Evolutionary conservation across 2,797 vertebrate species (phyloP).

Genomic region (Eulemur coronatus): DNA sequence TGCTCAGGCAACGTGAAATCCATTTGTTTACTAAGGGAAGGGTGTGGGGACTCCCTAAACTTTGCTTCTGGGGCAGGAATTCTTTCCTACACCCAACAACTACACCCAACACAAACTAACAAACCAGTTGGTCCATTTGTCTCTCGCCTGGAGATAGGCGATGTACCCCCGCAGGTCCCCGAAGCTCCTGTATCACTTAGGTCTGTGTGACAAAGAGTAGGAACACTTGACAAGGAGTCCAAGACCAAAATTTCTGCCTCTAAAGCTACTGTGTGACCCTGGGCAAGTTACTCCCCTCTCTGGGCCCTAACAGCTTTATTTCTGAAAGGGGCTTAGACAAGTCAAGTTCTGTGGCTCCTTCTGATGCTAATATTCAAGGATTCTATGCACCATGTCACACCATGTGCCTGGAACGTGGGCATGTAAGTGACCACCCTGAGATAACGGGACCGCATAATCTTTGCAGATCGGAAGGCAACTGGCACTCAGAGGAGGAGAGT

Average conservation of each 20-base stretch:
- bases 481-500: not conserved
- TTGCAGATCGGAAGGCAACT: not conserved
- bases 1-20: not conserved
- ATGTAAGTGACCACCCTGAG: not conserved
- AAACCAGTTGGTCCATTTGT: not conserved
- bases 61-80: not conserved
- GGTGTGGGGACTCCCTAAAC: not conserved
- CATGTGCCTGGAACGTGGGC: fast-evolving
- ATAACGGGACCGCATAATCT: not conserved
- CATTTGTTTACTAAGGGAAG: fast-evolving
- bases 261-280: not conserved
- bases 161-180: fast-evolving
- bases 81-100: not conserved
- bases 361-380: not conserved
- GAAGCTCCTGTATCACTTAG: not conserved
- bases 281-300: not conserved
- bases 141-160: not conserved
- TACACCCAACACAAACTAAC: not conserved
- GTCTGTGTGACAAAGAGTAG: too few relatives aligned
- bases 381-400: not conserved
- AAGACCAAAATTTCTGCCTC: not conserved
- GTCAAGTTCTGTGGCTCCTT: not conserved
- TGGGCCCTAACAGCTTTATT: not conserved
- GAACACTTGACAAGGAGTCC: not conserved
- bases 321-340: not conserved